phyloP scores from a whole-genome alignment of 2,113 vertebrate genomes.

The Ia io region DNA sequence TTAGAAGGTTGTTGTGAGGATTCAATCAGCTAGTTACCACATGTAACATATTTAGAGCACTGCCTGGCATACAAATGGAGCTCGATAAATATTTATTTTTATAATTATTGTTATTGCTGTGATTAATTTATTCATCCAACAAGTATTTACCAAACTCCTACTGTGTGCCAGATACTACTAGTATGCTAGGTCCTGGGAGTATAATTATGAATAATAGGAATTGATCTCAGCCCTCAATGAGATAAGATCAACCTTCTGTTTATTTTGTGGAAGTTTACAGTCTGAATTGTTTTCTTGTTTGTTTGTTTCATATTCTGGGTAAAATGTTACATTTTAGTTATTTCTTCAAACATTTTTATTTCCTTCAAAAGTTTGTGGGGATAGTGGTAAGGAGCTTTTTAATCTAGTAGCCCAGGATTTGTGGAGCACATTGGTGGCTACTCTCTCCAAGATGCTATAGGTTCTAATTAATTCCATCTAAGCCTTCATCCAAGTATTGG shows the following conservation, averaged over 20 bases:
- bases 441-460: neutral
- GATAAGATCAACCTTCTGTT: neutral
- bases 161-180: neutral
- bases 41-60: neutral
- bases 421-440: neutral
- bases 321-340: neutral
- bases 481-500: neutral
- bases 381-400: neutral
- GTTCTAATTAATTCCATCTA: neutral
- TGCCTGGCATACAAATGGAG: neutral
- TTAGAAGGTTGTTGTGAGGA: neutral
- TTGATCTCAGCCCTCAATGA: neutral
- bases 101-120: neutral
- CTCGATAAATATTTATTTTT: neutral
- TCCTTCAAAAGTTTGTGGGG: neutral
- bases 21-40: constrained; percentile 2
- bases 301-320: neutral
- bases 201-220: neutral
- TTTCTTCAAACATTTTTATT: neutral
- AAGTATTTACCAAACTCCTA: constrained; percentile 1
- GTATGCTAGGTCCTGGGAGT: neutral
- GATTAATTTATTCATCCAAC: constrained; percentile 32
- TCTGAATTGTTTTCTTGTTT: neutral
- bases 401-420: neutral
- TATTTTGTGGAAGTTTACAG: neutral